A percentile compares a stretch with the other conserved stretches of the same genome.
Conservation (phyloP, 2,113 vertebrate species). For the Procapra przewalskii region DNA sequence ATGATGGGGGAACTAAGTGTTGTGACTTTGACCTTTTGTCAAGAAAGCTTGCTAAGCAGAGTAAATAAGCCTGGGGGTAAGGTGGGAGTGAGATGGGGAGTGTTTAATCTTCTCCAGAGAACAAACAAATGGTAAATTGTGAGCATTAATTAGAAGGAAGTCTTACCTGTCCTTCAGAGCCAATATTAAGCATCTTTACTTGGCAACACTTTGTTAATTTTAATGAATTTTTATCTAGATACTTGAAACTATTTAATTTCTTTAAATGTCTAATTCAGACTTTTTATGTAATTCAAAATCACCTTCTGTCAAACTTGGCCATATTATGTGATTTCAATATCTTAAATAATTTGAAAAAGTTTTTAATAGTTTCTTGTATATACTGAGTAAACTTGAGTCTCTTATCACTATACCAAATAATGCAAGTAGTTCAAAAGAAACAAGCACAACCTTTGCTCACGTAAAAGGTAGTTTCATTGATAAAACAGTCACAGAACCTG, state of each 20-base stretch:
- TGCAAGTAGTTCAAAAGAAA: neutral
- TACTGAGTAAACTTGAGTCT: neutral
- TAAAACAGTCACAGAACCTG: neutral
- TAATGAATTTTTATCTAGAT: conserved; percentile 19
- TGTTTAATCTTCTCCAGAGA: conserved; percentile 26
- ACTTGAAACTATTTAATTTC: conserved; percentile 17
- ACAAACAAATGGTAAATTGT: conserved; percentile 33
- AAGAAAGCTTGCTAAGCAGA: neutral
- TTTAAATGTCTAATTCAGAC: conserved; percentile 23
- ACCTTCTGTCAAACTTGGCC: neutral
- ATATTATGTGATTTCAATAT: neutral
- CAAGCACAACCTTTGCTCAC: neutral
- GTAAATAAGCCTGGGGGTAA: neutral
- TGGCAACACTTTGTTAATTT: conserved; percentile 8
- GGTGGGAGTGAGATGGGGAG: neutral
- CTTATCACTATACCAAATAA: neutral
- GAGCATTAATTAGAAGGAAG: conserved; percentile 24
- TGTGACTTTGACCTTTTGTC: neutral
- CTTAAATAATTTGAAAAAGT: neutral
- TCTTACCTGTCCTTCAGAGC: neutral
- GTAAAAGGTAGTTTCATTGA: neutral
- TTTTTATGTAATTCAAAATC: neutral
- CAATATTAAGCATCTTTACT: conserved; percentile 31
- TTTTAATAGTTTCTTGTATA: neutral
- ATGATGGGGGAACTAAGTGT: neutral